Conservation (phyloP, 2,797 vertebrate genomes). For the Chelonia mydas region DNA sequence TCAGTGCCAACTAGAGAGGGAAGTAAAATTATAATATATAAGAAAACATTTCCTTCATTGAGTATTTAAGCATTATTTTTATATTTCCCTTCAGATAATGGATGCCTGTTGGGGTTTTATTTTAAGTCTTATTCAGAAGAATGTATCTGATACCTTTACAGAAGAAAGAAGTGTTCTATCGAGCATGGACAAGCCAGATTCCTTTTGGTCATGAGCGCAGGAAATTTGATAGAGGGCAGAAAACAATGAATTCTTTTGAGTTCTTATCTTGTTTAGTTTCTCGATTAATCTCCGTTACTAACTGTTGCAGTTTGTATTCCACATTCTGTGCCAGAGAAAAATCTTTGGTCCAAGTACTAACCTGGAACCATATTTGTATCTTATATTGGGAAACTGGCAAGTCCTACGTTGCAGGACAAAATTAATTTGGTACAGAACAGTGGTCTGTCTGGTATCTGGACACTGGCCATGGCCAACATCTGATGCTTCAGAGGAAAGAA, state of each 20-base stretch:
- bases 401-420: rapidly evolving
- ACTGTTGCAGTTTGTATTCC: background rate
- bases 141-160: background rate
- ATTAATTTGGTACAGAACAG: background rate
- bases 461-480: background rate
- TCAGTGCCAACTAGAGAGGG: background rate
- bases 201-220: background rate
- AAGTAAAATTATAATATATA: background rate
- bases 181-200: background rate
- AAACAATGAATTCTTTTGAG: background rate
- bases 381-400: background rate
- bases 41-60: background rate
- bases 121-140: background rate
- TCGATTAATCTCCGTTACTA: background rate
- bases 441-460: background rate
- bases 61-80: rapidly evolving
- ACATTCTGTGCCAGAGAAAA: background rate
- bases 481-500: background rate
- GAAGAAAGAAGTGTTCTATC: background rate
- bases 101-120: background rate
- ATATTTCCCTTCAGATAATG: background rate
- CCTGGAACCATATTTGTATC: background rate
- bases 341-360: background rate
- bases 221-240: background rate
- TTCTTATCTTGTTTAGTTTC: background rate